Conservation (phyloP, 2,797 vertebrate species). For the Remorina albescens region DNA sequence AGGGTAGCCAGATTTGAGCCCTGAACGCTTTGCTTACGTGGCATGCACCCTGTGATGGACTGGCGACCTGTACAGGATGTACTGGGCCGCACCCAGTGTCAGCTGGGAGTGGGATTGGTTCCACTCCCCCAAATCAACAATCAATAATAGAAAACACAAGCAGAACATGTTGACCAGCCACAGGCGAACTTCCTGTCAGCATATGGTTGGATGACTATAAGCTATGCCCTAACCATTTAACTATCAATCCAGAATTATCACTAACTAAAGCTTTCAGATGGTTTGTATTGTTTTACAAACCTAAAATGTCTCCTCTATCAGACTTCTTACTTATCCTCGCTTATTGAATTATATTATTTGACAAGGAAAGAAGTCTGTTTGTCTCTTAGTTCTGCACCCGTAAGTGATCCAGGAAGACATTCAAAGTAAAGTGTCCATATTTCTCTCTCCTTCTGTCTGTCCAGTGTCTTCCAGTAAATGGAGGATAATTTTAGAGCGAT, state of each 20-base stretch:
- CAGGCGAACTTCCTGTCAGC: constrained; percentile 4
- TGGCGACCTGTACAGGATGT: too few relatives aligned
- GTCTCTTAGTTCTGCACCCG: constrained; percentile 46
- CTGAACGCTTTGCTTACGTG: too few relatives aligned
- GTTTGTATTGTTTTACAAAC: constrained; percentile 3
- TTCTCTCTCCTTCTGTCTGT: constrained; percentile 62
- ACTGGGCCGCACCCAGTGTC: too few relatives aligned
- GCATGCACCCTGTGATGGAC: too few relatives aligned
- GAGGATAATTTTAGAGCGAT: constrained; percentile 84
- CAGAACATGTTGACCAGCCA: background rate
- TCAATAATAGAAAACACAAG: background rate
- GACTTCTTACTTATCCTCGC: constrained; percentile 36
- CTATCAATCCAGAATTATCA: background rate
- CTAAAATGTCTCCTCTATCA: constrained; percentile 18
- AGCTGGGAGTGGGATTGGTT: too few relatives aligned
- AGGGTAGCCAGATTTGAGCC: too few relatives aligned
- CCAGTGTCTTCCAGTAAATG: constrained; percentile 82
- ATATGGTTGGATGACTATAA: background rate
- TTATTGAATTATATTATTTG: constrained; percentile 50
- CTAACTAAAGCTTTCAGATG: constrained; percentile 16
- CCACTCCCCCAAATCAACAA: too few relatives aligned
- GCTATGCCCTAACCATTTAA: background rate
- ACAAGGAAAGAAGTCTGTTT: constrained; percentile 40
- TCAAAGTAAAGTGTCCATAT: constrained; percentile 72
- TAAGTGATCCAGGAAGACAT: constrained; percentile 78